These are phyloP conservation scores for Hemithea aestivaria DNA, from an alignment of 2,888 invertebrate genomes.

Conservation along the genomic window DNA sequence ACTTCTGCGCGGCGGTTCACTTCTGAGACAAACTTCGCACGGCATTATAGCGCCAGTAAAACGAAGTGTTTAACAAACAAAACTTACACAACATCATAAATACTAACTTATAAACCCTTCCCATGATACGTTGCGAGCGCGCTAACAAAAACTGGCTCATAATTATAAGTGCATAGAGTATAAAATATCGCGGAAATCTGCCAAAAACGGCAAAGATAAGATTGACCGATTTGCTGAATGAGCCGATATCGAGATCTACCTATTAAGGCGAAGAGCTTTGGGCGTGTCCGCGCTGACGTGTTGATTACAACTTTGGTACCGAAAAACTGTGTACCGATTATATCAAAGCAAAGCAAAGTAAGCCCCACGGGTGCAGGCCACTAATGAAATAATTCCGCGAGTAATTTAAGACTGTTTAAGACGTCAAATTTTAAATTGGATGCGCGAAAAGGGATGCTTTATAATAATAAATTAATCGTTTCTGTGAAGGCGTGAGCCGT, in stretches of 20 bases:
- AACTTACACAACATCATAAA: constrained; percentile 47
- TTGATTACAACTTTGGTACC: constrained; percentile 70
- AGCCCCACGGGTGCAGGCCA: constrained; percentile 47
- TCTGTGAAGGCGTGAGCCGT: constrained; percentile 53
- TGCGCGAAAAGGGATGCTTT: constrained; percentile 70
- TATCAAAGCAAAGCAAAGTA: constrained; percentile 30
- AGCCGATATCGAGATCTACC: constrained; percentile 64
- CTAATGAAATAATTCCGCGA: constrained; percentile 76
- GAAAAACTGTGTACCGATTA: constrained; percentile 53
- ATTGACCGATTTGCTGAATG: constrained; percentile 51
- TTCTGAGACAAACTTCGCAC: constrained; percentile 4
- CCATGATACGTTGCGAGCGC: constrained; percentile 14
- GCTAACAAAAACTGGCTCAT: constrained; percentile 12
- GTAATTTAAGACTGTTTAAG: constrained; percentile 78
- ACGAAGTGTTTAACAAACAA: constrained; percentile 36
- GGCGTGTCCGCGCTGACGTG: constrained; percentile 67
- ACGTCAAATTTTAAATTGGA: constrained; percentile 79
- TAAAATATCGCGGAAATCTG: constrained; percentile 16
- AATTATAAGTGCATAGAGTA: constrained; percentile 16
- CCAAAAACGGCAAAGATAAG: constrained; percentile 18
- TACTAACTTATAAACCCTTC: constrained; percentile 44
- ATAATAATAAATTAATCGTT: constrained; percentile 75
- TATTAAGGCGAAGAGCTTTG: constrained; percentile 65
- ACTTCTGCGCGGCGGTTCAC: background rate
- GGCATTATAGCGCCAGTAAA: constrained; percentile 19